phyloP scores from a whole-genome alignment of 2,113 vertebrate species.

The Albula glossodonta region DNA sequence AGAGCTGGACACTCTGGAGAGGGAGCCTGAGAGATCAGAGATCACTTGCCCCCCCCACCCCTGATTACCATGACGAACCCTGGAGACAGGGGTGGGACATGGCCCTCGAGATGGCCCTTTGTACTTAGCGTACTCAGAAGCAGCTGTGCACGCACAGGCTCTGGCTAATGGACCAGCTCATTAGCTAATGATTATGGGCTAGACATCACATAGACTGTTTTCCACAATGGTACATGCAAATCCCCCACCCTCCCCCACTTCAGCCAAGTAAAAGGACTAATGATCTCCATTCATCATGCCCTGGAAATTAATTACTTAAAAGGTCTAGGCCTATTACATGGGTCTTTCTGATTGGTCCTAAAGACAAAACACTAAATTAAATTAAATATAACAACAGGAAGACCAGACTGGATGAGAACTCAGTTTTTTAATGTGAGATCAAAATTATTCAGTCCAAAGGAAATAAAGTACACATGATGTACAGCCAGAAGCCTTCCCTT shows the following conservation, averaged over 20 bases:
- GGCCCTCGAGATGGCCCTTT: background rate
- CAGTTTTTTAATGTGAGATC: too few species aligned
- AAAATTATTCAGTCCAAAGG: too few species aligned
- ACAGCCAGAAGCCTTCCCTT: too few species aligned
- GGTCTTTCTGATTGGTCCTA: background rate
- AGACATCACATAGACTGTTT: background rate
- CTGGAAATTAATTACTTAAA: background rate
- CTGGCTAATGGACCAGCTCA: background rate
- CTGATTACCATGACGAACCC: conserved; percentile 40
- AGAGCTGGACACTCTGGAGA: background rate
- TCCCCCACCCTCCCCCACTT: background rate
- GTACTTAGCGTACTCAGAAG: background rate
- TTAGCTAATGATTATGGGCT: conserved; percentile 5
- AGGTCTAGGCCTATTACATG: background rate
- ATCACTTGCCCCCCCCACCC: background rate
- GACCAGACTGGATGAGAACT: background rate
- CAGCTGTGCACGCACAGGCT: background rate
- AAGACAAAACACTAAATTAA: background rate
- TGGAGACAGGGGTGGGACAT: conserved; percentile 62
- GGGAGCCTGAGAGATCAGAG: background rate
- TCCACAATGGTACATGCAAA: too few species aligned
- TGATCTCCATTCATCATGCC: background rate
- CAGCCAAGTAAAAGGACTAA: background rate
- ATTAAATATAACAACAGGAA: background rate
- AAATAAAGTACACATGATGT: too few species aligned